Evolutionary conservation across 2,888 invertebrate species (phyloP).

Genomic region (Kryphioiulus occultus): DNA sequence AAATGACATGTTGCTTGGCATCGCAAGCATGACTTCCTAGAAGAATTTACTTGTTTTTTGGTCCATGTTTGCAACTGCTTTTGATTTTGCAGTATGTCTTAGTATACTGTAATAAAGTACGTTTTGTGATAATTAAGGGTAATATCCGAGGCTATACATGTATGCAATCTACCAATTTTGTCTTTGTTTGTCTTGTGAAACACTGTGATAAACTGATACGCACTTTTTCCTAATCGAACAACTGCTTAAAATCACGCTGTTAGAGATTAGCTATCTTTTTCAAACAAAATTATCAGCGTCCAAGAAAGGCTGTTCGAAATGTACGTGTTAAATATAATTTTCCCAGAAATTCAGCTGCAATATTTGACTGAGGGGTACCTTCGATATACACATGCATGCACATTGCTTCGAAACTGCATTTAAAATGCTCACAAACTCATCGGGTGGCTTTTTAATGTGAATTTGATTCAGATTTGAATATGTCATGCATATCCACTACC

Average conservation of each 20-base stretch:
- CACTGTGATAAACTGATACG: background rate
- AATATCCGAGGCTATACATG: background rate
- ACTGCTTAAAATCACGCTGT: background rate
- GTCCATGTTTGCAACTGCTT: background rate
- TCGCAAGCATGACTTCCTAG: background rate
- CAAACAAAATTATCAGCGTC: background rate
- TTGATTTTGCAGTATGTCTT: too few species aligned
- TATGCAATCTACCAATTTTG: background rate
- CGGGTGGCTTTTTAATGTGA: background rate
- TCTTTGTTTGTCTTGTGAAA: background rate
- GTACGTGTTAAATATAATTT: background rate
- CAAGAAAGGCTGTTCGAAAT: background rate
- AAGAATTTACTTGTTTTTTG: background rate
- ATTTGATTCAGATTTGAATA: slow-evolving; percentile 6
- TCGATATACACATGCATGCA: background rate
- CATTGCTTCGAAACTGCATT: background rate
- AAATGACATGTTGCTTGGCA: background rate
- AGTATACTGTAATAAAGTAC: too few species aligned
- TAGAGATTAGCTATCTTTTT: background rate
- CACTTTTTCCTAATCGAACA: background rate
- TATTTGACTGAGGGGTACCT: background rate
- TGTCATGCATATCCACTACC: background rate
- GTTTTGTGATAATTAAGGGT: background rate
- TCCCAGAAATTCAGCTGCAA: background rate
- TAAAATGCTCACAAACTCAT: background rate